Base-by-base conservation (phyloP, 2,113 vertebrate species). In the Hyla sarda region DNA sequence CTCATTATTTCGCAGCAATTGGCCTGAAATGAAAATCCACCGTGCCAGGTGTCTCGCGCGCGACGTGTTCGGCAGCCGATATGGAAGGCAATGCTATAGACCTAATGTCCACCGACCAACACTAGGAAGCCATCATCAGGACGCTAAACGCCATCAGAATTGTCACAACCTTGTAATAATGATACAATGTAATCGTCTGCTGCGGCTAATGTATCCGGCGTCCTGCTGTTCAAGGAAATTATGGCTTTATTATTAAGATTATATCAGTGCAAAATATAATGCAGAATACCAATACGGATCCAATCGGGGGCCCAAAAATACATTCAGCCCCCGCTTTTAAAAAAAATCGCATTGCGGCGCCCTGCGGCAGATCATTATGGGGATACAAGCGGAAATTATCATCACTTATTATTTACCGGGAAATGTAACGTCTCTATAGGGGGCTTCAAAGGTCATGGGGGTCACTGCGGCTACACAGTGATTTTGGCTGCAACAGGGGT, bases 1-100 rank as follows among this genome's bases (percentile, higher is more conserved):
- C 41, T 86, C 67, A 41, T 69, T 73, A 86, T 1, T 81, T 45
- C 30, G 54, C 34, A 80, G 67, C 67, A 60, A 54, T 81, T 86
- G 77, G 84, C 84, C 21, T 30, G 76, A 60, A 80, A 73, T 41
- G 77, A 86, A 10, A 32, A 23, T 58, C 34, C 1, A 28, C 34
- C 8, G 25, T 62, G 77, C 84, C 84, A 86, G 67, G 47, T 78
- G 45, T 65, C 72, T 74, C 52, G 16, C 25, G 78, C 25, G 30
- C 23, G 30, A 13, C 12, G 21, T 23, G 19, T 34, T 83, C 45
- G n/a, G 7, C 16, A 30, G 17, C 48, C 50, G 17, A 7, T 5
- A 80, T 60, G 17, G 37, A 65, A 65, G 13, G 5, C 1, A 19
- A 56, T 58, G 50, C 50, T 25, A 54, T 77, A 77, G 75, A 28